phyloP scores from a whole-genome alignment of 1,140 invertebrate species.

The Catajapyx aquilonaris region DNA sequence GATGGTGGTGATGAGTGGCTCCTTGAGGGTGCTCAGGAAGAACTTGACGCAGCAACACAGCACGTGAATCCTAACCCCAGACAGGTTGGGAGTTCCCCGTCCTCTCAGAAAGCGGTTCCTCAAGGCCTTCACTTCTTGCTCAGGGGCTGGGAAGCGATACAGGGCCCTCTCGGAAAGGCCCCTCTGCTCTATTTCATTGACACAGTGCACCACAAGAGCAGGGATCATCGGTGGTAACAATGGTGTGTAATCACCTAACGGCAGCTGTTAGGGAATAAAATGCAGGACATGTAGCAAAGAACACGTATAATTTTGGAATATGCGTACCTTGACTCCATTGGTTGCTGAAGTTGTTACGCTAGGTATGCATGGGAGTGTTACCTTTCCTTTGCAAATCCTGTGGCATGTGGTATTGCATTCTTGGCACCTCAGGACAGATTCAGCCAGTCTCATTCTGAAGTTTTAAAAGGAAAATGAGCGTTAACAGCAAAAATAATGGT shows the following conservation, averaged over 20 bases:
- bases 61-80: conserved; percentile 48
- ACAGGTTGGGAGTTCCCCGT: conserved; percentile 46
- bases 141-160: conserved; percentile 72
- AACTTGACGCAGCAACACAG: conserved; percentile 70
- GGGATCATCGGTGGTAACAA: conserved; percentile 73
- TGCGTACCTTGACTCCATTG: conserved; percentile 24
- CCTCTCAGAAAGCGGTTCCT: conserved; percentile 52
- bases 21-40: conserved; percentile 56
- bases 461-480: conserved; percentile 11
- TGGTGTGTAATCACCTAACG: conserved; percentile 65
- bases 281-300: too few species aligned
- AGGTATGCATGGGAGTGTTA: conserved; percentile 61
- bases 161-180: conserved; percentile 67
- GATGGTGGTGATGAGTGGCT: conserved; percentile 55
- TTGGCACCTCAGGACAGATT: conserved; percentile 47
- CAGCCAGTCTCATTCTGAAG: conserved; percentile 54
- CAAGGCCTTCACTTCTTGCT: conserved; percentile 60
- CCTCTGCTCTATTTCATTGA: conserved; percentile 76
- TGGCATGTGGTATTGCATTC: conserved; percentile 57
- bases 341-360: conserved; percentile 36
- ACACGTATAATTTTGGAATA: conserved; percentile 4
- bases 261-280: conserved; percentile 33
- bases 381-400: conserved; percentile 49
- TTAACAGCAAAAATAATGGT: neutral
- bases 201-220: conserved; percentile 75